Evolutionary conservation across 2,113 vertebrate species (phyloP), one percentile per base, ranked within the genome.

Genomic region (Onychostoma macrolepis): DNA sequence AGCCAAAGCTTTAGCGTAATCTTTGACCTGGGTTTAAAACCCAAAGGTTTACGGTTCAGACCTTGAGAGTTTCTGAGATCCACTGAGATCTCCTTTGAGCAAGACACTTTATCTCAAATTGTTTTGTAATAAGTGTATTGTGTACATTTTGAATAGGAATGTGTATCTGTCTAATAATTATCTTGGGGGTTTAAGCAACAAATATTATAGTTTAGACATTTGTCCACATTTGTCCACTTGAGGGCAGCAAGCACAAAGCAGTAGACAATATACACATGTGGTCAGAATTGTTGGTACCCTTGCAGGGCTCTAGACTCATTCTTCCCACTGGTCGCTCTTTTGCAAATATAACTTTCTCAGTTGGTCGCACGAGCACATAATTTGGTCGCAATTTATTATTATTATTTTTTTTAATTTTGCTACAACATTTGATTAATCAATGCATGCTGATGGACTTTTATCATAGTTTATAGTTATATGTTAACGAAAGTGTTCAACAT

Each of bases 231-330:
- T 74, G 48, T 53, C 65, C 83, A 75, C 48, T 84, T 28, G 83
- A 84, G 83, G 83, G 83, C 67, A 84, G 83, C 48, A 72, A 58
- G 6, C 69, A 56, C 82, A 56, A 84, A 83, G 81, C 63, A 83
- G 38, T 83, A 19, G 26, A 33, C 11, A 7, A 71, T 8, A 33
- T 45, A n/a, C n/a, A n/a, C n/a, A n/a, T n/a, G n/a, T n/a, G n/a
- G n/a, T n/a, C n/a, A n/a, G n/a, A n/a, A n/a, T n/a, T n/a, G n/a
- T n/a, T n/a, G n/a, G n/a, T n/a, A n/a, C n/a, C n/a, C n/a, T n/a
- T n/a, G n/a, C n/a, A n/a, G n/a, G n/a, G n/a, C n/a, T n/a, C n/a
- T n/a, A n/a, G n/a, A n/a, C n/a, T n/a, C n/a, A n/a, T n/a, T n/a
- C n/a, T n/a, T n/a, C n/a, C n/a, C n/a, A n/a, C n/a, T n/a, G n/a